phyloP scores from a whole-genome alignment of 2,113 vertebrate species.

The Myrmecobius fasciatus region DNA sequence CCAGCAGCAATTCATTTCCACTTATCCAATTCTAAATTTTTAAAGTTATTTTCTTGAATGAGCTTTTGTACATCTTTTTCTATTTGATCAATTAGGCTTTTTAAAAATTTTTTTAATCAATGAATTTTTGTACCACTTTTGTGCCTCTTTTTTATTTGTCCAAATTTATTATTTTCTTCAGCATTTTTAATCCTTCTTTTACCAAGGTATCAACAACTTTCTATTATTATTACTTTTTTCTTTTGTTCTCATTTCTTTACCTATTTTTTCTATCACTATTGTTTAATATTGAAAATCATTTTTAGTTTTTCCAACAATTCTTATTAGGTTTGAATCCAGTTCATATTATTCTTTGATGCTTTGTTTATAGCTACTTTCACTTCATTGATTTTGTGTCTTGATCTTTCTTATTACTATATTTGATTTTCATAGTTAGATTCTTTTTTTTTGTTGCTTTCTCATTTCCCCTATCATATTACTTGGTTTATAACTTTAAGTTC shows the following conservation, averaged over 20 bases:
- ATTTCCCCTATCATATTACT: not conserved
- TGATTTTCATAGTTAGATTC: not conserved
- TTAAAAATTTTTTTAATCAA: not conserved
- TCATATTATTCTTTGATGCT: not conserved
- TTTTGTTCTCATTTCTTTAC: not conserved
- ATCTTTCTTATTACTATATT: not conserved
- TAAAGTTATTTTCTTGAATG: not conserved
- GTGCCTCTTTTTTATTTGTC: not conserved
- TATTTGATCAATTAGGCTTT: not conserved
- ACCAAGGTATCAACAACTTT: not conserved
- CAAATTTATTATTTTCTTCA: not conserved
- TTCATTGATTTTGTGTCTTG: not conserved
- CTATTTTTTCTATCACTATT: not conserved
- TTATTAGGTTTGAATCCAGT: not conserved
- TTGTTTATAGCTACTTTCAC: not conserved
- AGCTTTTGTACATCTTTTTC: not conserved
- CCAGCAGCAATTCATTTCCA: not conserved
- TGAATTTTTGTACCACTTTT: not conserved
- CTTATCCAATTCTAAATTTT: not conserved
- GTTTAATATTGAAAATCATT: not conserved
- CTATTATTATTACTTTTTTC: not conserved
- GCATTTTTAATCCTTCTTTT: not conserved
- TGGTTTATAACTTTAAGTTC: not conserved
- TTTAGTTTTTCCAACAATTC: not conserved
- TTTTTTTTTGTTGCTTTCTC: not conserved